These are phyloP conservation scores for Rhinatrema bivittatum DNA, from an alignment of 2,797 vertebrate genomes.

Conservation along the genomic window DNA sequence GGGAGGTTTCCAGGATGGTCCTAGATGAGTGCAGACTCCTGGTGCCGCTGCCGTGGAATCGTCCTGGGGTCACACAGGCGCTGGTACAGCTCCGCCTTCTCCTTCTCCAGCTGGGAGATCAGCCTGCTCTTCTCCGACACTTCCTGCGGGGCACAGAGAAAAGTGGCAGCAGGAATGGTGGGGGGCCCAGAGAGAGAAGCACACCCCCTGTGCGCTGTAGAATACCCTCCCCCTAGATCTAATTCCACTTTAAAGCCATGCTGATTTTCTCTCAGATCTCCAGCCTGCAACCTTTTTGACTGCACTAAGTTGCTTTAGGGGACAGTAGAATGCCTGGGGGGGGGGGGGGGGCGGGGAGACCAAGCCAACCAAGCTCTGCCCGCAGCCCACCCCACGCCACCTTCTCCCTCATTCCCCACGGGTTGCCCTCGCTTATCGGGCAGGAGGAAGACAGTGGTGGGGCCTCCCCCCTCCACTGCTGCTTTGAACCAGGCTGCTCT, in stretches of 20 bases:
- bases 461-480: too few species aligned
- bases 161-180: not conserved
- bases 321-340: too few species aligned
- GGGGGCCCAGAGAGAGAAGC: not conserved
- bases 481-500: too few species aligned
- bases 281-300: not conserved
- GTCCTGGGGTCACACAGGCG: constrained; percentile 8
- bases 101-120: constrained; percentile 9
- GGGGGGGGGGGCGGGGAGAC: too few species aligned
- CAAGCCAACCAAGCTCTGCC: too few species aligned
- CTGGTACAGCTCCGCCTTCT: constrained; percentile 2
- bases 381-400: too few species aligned
- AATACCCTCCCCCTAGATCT: not conserved
- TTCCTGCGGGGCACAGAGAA: constrained; percentile 28
- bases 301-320: too few species aligned
- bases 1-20: not conserved
- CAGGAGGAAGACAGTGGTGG: too few species aligned
- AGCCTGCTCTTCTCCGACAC: constrained; percentile 16
- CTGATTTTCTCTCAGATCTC: too few species aligned
- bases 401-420: too few species aligned
- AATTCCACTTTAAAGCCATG: not conserved
- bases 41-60: not conserved
- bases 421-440: too few species aligned
- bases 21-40: constrained; percentile 1
- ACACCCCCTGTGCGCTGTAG: not conserved